phyloP scores from a whole-genome alignment of 2,888 invertebrate species.

The Sinohyriopsis cumingii region DNA sequence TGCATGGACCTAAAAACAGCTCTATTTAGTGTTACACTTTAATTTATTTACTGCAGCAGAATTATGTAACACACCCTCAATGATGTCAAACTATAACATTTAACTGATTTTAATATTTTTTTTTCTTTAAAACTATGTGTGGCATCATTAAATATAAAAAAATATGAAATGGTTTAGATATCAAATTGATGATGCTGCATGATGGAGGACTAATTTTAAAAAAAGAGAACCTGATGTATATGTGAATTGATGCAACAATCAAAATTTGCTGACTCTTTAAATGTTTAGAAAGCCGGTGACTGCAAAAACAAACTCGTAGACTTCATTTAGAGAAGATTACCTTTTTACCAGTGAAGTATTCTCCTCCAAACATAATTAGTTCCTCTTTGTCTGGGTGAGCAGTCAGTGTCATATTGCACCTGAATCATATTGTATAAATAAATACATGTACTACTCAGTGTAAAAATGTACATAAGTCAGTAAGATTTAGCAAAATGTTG shows the following conservation, averaged over 20 bases:
- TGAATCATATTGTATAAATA: constrained; percentile 41
- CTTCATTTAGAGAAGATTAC: constrained; percentile 71
- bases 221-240: not conserved
- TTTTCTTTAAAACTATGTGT: too few species aligned
- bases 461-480: constrained; percentile 2
- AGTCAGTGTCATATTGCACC: constrained; percentile 86
- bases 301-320: not conserved
- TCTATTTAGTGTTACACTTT: too few species aligned
- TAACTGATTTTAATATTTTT: too few species aligned
- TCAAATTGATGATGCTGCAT: too few species aligned
- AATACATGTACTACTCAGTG: not conserved
- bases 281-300: too few species aligned
- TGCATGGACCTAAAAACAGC: too few species aligned
- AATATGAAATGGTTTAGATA: too few species aligned
- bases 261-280: not conserved
- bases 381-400: constrained; percentile 91
- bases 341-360: constrained; percentile 90
- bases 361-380: constrained; percentile 91
- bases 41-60: too few species aligned
- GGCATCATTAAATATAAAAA: too few species aligned
- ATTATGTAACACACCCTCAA: too few species aligned
- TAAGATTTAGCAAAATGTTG: not conserved
- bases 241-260: not conserved
- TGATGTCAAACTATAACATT: too few species aligned
- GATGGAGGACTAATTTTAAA: not conserved